These are phyloP conservation scores for Solea solea DNA, from an alignment of 2,113 vertebrate species.

Conservation along the genomic window DNA sequence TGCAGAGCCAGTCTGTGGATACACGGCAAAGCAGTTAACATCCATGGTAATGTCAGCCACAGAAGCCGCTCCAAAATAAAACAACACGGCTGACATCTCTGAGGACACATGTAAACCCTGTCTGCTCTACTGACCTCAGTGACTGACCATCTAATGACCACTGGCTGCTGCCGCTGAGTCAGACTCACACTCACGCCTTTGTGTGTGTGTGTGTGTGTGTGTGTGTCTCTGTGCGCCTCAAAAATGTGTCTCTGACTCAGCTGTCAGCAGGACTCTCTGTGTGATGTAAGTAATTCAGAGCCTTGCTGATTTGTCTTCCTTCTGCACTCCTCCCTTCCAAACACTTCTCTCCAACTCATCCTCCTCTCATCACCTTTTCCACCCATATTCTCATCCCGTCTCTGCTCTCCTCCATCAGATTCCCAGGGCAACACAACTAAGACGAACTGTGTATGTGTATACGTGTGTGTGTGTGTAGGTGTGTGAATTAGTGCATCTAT, in stretches of 20 bases:
- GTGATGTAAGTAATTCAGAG: background rate
- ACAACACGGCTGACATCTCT: slow-evolving; percentile 50
- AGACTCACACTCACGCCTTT: slow-evolving; percentile 13
- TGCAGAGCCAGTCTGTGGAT: slow-evolving; percentile 34
- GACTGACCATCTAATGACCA: slow-evolving; percentile 66
- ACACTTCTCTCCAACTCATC: background rate
- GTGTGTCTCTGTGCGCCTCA: background rate
- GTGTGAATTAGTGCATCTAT: background rate
- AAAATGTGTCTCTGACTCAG: background rate
- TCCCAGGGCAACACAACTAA: background rate
- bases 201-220: background rate
- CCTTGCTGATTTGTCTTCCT: background rate
- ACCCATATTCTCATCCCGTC: background rate
- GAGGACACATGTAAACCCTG: slow-evolving; percentile 51
- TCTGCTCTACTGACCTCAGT: slow-evolving; percentile 73
- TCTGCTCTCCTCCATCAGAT: background rate
- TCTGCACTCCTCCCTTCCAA: background rate
- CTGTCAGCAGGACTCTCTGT: background rate
- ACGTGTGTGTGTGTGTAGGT: background rate
- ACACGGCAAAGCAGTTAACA: slow-evolving; percentile 28
- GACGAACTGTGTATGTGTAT: background rate
- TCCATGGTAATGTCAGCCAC: slow-evolving; percentile 49
- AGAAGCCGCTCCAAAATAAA: slow-evolving; percentile 64
- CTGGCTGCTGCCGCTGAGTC: slow-evolving; percentile 54
- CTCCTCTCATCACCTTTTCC: slow-evolving; percentile 1